Evolutionary conservation across 2,797 vertebrate species (phyloP).

Genomic region (Hippocampus kuda): DNA sequence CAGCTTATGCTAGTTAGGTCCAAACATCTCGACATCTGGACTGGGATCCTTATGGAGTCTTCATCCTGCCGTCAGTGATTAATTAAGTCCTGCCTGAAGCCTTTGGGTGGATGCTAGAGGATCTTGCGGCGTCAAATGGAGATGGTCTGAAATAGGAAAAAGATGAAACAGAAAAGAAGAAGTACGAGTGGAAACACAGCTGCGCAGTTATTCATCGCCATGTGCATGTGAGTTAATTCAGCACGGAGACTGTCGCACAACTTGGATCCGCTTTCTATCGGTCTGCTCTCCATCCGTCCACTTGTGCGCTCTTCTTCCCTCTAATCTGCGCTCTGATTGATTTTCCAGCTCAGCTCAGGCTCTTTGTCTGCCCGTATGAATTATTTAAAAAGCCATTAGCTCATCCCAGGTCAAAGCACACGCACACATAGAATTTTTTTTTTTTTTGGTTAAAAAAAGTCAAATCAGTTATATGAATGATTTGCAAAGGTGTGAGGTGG

Average conservation of each 20-base stretch:
- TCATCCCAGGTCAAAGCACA: background rate
- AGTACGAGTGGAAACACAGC: background rate
- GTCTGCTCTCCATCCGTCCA: background rate
- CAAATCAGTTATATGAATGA: no score
- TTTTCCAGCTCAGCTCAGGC: background rate
- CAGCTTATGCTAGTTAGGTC: background rate
- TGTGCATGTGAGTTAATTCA: background rate
- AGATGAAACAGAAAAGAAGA: background rate
- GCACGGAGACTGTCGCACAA: background rate
- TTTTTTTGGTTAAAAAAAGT: background rate
- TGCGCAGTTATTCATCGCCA: background rate
- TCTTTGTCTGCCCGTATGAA: background rate
- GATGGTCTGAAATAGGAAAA: background rate
- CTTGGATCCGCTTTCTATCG: background rate
- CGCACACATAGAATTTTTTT: background rate
- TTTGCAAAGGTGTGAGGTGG: no score
- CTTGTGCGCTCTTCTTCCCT: background rate
- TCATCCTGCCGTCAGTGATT: background rate
- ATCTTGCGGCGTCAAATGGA: background rate
- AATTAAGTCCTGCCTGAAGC: background rate
- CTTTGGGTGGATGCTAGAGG: background rate
- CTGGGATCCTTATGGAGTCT: background rate
- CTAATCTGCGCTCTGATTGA: background rate
- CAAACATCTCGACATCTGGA: background rate
- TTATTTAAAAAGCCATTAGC: slow-evolving; percentile 6